Evolutionary conservation across 2,113 vertebrate species (phyloP).

Genomic region (Egretta garzetta): DNA sequence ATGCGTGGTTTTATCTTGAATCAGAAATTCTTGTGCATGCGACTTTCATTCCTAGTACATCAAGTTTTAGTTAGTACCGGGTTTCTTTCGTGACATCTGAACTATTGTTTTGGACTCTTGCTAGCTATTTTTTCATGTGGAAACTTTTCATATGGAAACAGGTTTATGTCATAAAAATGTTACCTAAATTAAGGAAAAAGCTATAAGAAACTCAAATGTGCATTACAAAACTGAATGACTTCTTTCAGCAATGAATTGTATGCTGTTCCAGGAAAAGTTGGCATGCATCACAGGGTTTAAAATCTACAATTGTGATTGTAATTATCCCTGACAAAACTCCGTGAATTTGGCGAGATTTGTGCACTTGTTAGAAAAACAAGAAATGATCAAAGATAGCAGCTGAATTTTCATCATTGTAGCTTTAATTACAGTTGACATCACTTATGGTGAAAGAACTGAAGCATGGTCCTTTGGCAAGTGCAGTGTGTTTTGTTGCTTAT

Average conservation of each 20-base stretch:
- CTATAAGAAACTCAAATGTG: conserved; percentile 64
- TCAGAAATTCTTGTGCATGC: conserved; percentile 28
- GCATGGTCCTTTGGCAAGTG: conserved; percentile 40
- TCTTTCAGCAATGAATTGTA: conserved; percentile 55
- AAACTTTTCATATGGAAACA: conserved; percentile 67
- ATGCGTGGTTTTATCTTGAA: neutral
- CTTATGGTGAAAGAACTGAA: conserved; percentile 55
- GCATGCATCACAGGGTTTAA: conserved; percentile 65
- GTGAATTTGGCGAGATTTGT: conserved; percentile 65
- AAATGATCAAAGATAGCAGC: conserved; percentile 67
- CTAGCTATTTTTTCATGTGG: conserved; percentile 57
- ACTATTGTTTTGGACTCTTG: conserved; percentile 37
- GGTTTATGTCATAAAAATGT: conserved; percentile 70
- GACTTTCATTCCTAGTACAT: conserved; percentile 12
- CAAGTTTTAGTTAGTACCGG: conserved; percentile 35
- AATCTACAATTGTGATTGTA: conserved; percentile 56
- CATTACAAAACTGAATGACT: conserved; percentile 64
- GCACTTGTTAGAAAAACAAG: conserved; percentile 63
- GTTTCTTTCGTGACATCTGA: conserved; percentile 38
- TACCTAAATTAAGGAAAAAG: conserved; percentile 68
- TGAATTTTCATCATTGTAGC: conserved; percentile 39
- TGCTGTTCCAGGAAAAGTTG: conserved; percentile 72
- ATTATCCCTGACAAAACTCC: conserved; percentile 75
- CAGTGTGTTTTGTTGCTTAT: conserved; percentile 34
- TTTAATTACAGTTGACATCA: conserved; percentile 55